Percentiles rank a stretch among this genome's conserved stretches.
Evolutionary conservation across 2,888 invertebrate genomes (phyloP).

Genomic region (Arrhopalites spinosus): DNA sequence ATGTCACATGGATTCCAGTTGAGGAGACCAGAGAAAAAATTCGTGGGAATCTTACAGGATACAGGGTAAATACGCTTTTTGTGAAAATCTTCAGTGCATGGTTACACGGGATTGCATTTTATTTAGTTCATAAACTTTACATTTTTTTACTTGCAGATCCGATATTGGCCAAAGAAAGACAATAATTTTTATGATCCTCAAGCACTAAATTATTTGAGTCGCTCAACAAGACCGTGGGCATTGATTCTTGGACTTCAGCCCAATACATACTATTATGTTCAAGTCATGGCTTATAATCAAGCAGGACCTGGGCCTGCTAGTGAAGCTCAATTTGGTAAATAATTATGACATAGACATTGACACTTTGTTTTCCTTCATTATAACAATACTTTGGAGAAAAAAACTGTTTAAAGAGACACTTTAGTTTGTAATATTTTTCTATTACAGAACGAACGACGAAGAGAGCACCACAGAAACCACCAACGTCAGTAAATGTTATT

Average conservation of each 20-base stretch:
- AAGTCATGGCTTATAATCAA: slow-evolving; percentile 94
- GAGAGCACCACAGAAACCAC: slow-evolving; percentile 92
- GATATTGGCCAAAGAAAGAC: slow-evolving; percentile 84
- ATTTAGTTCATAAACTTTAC: slow-evolving; percentile 11
- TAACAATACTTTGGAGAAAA: neutral
- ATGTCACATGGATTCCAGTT: slow-evolving; percentile 88
- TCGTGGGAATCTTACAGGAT: slow-evolving; percentile 88
- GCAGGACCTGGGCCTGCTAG: slow-evolving; percentile 97
- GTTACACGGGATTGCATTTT: neutral
- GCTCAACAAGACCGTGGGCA: slow-evolving; percentile 82
- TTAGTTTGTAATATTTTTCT: slow-evolving; percentile 13
- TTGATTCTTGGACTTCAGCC: slow-evolving; percentile 91
- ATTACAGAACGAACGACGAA: slow-evolving; percentile 78
- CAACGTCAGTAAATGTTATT: slow-evolving; percentile 85
- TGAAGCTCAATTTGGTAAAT: slow-evolving; percentile 75
- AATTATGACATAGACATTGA: neutral
- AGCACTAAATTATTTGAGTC: slow-evolving; percentile 80
- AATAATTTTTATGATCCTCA: slow-evolving; percentile 63
- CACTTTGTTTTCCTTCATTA: neutral
- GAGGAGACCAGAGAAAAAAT: slow-evolving; percentile 81
- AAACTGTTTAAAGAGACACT: neutral
- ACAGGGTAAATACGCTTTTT: slow-evolving; percentile 68
- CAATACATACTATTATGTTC: slow-evolving; percentile 89
- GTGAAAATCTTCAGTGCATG: neutral
- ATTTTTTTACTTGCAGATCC: slow-evolving; percentile 65